Conservation (phyloP, 2,113 vertebrate genomes). For the Merops nubicus region DNA sequence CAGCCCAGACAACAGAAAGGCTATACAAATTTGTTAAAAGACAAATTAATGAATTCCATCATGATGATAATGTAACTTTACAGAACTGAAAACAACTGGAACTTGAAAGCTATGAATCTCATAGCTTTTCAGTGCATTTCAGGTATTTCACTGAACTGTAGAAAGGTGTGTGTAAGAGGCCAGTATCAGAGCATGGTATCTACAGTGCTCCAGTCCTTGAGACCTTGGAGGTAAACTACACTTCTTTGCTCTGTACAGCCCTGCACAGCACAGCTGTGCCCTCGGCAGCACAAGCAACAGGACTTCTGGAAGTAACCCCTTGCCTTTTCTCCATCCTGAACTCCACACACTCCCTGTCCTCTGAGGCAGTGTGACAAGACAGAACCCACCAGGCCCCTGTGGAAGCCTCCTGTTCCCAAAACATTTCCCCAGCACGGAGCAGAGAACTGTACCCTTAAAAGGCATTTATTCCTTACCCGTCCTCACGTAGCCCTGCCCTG, state of each 20-base stretch:
- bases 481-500: not conserved
- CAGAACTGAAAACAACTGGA: not conserved
- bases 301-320: not conserved
- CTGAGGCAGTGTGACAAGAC: not conserved
- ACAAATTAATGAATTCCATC: not conserved
- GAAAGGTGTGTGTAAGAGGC: not conserved
- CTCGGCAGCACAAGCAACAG: not conserved
- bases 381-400: not conserved
- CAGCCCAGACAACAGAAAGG: not conserved
- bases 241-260: not conserved
- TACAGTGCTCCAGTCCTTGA: not conserved
- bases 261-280: not conserved
- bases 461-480: not conserved
- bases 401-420: not conserved
- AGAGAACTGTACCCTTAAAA: not conserved
- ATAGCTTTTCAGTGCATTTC: too few species aligned
- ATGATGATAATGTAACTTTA: not conserved
- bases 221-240: not conserved
- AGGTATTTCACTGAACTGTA: not conserved
- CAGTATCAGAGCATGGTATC: not conserved
- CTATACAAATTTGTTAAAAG: not conserved
- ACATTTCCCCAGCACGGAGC: not conserved
- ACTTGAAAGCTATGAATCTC: not conserved
- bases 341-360: rapidly evolving
- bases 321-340: not conserved